Evolutionary conservation across 2,888 invertebrate genomes (phyloP).

Genomic region (Sinotaia quadrata): DNA sequence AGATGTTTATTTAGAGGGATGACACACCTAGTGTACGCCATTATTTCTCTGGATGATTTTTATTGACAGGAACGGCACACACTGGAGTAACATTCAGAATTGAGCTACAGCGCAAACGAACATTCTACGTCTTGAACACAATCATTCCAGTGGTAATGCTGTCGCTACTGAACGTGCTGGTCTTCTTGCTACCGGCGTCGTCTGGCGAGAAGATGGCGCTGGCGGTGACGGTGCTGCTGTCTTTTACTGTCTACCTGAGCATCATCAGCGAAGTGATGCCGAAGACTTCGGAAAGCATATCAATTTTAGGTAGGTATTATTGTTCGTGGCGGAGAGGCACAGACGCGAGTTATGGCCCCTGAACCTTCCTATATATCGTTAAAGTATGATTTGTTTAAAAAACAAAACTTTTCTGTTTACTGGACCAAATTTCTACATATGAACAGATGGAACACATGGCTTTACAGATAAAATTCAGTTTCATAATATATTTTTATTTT

Average conservation of each 20-base stretch:
- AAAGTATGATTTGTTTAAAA: neutral
- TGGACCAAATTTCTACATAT: too few species aligned
- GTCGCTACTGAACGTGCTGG: slow-evolving; percentile 52
- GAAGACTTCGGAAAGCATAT: slow-evolving; percentile 55
- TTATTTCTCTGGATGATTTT: too few species aligned
- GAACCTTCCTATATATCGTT: too few species aligned
- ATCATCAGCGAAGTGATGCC: slow-evolving; percentile 58
- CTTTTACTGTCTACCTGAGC: slow-evolving; percentile 55
- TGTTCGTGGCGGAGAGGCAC: too few species aligned
- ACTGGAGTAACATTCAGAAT: slow-evolving; percentile 44
- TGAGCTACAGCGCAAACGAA: slow-evolving; percentile 46
- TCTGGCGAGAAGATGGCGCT: slow-evolving; percentile 57
- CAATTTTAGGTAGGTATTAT: slow-evolving; percentile 46
- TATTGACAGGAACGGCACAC: slow-evolving; percentile 40
- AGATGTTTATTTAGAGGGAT: too few species aligned
- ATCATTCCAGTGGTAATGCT: slow-evolving; percentile 53
- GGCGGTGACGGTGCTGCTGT: slow-evolving; percentile 54
- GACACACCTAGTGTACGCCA: too few species aligned
- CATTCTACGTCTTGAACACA: slow-evolving; percentile 54
- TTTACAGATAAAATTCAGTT: too few species aligned
- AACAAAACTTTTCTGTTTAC: neutral
- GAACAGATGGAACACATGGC: too few species aligned
- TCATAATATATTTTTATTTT: too few species aligned
- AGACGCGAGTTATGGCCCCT: too few species aligned
- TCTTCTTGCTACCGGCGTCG: slow-evolving; percentile 51